These are phyloP conservation scores for Isurus oxyrinchus DNA, from an alignment of 2,113 vertebrate genomes.

Conservation along the genomic window DNA sequence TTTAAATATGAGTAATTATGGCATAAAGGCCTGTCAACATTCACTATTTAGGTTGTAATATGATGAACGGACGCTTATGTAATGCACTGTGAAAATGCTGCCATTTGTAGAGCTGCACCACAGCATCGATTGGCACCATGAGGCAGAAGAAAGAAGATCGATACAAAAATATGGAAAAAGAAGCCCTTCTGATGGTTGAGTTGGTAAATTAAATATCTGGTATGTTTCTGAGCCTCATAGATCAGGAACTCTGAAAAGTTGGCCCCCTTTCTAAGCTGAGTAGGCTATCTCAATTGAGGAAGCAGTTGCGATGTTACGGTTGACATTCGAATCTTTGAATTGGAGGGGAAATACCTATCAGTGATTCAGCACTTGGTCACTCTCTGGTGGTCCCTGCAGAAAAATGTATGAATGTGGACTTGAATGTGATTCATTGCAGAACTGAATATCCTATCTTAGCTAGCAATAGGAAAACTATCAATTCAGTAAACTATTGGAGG, in stretches of 20 bases:
- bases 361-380: neutral
- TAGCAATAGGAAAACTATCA: neutral
- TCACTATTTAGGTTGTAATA: neutral
- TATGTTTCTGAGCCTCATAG: neutral
- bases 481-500: neutral
- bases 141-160: neutral
- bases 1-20: neutral
- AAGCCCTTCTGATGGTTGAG: neutral
- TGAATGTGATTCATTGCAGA: neutral
- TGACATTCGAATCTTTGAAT: neutral
- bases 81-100: neutral
- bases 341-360: neutral
- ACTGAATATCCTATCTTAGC: neutral
- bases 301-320: neutral
- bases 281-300: neutral
- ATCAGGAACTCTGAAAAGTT: neutral
- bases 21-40: neutral
- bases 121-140: neutral
- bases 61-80: neutral
- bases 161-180: neutral
- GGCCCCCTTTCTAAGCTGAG: neutral
- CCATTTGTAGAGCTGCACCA: neutral
- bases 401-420: neutral
- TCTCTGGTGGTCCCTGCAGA: neutral
- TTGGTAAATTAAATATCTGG: neutral